Conservation (phyloP, 1,140 invertebrate genomes). For the Lamellibrachia luymesi region DNA sequence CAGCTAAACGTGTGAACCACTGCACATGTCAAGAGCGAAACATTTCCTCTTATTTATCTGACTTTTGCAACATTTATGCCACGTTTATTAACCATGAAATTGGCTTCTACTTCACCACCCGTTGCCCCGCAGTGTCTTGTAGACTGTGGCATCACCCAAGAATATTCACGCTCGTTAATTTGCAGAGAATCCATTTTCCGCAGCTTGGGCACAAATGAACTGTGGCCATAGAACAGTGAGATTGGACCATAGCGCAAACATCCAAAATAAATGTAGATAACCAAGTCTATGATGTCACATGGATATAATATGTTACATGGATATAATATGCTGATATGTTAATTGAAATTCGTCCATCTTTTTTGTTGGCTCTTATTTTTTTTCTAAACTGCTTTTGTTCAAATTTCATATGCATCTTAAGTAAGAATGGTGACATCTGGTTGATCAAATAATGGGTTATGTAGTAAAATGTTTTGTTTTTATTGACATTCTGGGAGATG, state of each 20-base stretch:
- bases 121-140: neutral
- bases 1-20: neutral
- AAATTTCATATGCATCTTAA: too few relatives aligned
- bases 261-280: neutral
- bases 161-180: neutral
- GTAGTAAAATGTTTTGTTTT: too few relatives aligned
- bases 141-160: neutral
- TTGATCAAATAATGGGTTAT: too few relatives aligned
- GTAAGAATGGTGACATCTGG: too few relatives aligned
- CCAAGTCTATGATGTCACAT: neutral
- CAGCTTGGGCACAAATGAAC: neutral
- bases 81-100: neutral
- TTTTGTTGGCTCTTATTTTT: too few relatives aligned
- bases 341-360: too few relatives aligned
- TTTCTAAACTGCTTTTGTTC: too few relatives aligned
- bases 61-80: neutral
- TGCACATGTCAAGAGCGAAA: neutral
- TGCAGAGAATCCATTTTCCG: neutral
- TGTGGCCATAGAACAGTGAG: neutral
- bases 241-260: neutral
- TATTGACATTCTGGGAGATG: too few relatives aligned
- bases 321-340: too few relatives aligned
- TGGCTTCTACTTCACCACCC: neutral
- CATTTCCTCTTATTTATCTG: neutral
- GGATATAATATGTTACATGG: too few relatives aligned